A percentile compares a stretch with the other conserved stretches of the same genome.
Evolutionary conservation across 2,888 invertebrate genomes (phyloP).

Genomic region (Schrankia costaestrigalis): DNA sequence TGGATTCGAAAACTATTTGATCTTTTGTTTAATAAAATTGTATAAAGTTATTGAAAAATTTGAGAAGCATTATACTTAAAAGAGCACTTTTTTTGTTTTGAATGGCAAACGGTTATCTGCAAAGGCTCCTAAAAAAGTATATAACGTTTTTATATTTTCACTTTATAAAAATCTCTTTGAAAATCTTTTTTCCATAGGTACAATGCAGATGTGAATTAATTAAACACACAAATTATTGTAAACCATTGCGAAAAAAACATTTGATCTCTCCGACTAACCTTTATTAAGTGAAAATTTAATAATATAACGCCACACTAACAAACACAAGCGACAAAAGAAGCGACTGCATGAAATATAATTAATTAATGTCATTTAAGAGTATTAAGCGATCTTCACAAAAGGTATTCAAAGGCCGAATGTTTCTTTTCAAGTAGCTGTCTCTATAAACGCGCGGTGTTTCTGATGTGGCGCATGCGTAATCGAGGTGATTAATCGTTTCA

Average conservation of each 20-base stretch:
- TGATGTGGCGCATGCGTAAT: constrained; percentile 61
- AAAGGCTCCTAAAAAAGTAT: not conserved
- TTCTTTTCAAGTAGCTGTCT: constrained; percentile 62
- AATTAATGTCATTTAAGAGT: constrained; percentile 63
- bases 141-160: not conserved
- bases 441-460: constrained; percentile 57
- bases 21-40: too few relatives aligned
- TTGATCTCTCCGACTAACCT: constrained; percentile 29
- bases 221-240: constrained; percentile 8
- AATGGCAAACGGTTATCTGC: too few relatives aligned
- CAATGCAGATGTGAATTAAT: constrained; percentile 1
- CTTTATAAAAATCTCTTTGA: not conserved
- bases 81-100: too few relatives aligned
- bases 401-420: constrained; percentile 50
- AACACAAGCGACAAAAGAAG: constrained; percentile 41
- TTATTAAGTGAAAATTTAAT: constrained; percentile 27
- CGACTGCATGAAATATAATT: constrained; percentile 70
- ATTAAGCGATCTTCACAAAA: constrained; percentile 48
- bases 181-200: not conserved
- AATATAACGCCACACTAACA: constrained; percentile 26
- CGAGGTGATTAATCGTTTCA: constrained; percentile 56
- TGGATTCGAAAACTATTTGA: too few relatives aligned
- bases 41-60: too few relatives aligned
- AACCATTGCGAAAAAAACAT: constrained; percentile 29
- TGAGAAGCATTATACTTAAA: too few relatives aligned